A percentile compares a stretch with the other conserved stretches of the same genome.
phyloP scores from a whole-genome alignment of 2,888 invertebrate genomes.

The Apamea crenata region DNA sequence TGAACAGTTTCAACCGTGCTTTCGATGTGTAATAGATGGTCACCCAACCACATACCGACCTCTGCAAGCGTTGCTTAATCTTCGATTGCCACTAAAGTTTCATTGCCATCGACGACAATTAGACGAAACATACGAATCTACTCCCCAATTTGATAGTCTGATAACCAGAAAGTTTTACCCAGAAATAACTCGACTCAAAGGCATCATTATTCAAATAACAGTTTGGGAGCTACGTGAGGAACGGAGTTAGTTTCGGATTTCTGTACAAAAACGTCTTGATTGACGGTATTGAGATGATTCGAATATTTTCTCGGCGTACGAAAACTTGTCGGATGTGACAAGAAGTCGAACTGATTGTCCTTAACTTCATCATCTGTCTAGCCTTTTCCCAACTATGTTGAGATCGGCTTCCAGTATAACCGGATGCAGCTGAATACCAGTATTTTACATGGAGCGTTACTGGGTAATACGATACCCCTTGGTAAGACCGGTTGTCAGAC shows the following conservation, averaged over 20 bases:
- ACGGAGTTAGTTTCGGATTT: slow-evolving; percentile 51
- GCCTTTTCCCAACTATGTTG: background rate
- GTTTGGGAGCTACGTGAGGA: slow-evolving; percentile 66
- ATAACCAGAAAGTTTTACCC: slow-evolving; percentile 50
- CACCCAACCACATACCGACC: background rate
- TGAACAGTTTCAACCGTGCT: background rate
- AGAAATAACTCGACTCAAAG: slow-evolving; percentile 53
- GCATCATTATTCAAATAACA: slow-evolving; percentile 74
- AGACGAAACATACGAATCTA: background rate
- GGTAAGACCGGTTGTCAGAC: too few species aligned
- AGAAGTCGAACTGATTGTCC: slow-evolving; percentile 1
- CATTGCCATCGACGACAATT: background rate
- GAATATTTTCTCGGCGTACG: slow-evolving; percentile 33
- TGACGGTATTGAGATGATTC: slow-evolving; percentile 67
- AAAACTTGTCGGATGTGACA: slow-evolving; percentile 13
- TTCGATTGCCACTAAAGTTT: background rate
- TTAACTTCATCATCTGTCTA: background rate
- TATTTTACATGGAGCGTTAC: too few species aligned
- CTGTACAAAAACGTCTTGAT: slow-evolving; percentile 65
- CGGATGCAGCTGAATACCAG: too few species aligned
- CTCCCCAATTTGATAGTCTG: background rate
- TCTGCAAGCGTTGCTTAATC: background rate
- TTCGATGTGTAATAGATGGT: background rate
- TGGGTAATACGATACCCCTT: too few species aligned
- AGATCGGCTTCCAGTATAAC: background rate